A percentile compares a stretch with the other conserved stretches of the same genome.
Evolutionary conservation across 2,888 invertebrate species (phyloP).

Genomic region (Cloeon dipterum): DNA sequence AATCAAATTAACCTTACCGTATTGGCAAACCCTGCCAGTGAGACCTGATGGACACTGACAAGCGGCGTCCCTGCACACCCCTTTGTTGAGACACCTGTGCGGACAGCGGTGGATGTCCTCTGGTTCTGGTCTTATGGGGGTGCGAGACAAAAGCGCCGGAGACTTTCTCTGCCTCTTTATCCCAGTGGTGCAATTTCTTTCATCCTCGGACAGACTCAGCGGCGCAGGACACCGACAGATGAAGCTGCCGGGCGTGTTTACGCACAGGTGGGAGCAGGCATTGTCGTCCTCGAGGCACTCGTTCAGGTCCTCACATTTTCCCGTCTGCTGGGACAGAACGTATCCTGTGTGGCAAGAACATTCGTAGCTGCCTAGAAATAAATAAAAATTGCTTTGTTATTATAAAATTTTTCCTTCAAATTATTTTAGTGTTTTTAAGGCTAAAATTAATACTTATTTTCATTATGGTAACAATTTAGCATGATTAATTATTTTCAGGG

Average conservation of each 20-base stretch:
- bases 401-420: too few relatives aligned
- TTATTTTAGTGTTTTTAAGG: too few relatives aligned
- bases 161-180: not conserved
- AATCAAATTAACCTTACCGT: conserved; percentile 1
- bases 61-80: conserved; percentile 1
- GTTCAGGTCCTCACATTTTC: conserved; percentile 2
- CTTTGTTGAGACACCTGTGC: conserved; percentile 3
- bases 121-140: not conserved
- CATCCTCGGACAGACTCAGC: conserved; percentile 1
- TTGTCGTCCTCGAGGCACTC: conserved; percentile 2
- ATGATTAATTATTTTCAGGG: too few relatives aligned
- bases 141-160: not conserved
- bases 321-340: not conserved
- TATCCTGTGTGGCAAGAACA: conserved; percentile 2
- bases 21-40: conserved; percentile 2
- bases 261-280: conserved; percentile 4
- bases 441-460: too few relatives aligned
- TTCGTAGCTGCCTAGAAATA: not conserved
- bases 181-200: not conserved
- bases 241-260: conserved; percentile 2
- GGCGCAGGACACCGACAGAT: conserved; percentile 2
- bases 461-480: too few relatives aligned
- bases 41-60: conserved; percentile 3
- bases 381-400: not conserved
- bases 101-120: not conserved